Evolutionary conservation across 2,888 invertebrate species (phyloP).

Genomic region (Omphaloscelis lunosa): DNA sequence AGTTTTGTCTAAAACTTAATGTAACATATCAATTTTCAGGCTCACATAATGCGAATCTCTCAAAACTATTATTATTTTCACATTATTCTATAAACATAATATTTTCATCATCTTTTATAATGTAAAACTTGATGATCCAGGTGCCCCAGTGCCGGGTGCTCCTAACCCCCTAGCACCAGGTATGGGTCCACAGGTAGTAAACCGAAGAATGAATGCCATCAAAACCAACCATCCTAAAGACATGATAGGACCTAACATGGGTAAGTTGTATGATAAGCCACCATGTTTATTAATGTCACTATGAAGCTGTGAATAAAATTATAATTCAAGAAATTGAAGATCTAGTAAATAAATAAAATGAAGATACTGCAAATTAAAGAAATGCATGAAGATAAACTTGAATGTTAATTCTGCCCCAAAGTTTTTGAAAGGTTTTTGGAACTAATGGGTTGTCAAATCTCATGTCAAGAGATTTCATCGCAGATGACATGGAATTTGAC

Average conservation of each 20-base stretch:
- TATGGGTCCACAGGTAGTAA: conserved; percentile 91
- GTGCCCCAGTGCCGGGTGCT: conserved; percentile 80
- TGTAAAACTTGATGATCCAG: conserved; percentile 53
- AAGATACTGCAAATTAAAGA: conserved; percentile 1
- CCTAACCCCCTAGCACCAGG: conserved; percentile 88
- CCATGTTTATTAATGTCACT: conserved; percentile 9
- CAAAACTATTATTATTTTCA: not conserved
- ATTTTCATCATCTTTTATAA: not conserved
- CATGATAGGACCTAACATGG: conserved; percentile 94
- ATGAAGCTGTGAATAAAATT: conserved; percentile 56
- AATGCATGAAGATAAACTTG: conserved; percentile 42
- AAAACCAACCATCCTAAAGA: conserved; percentile 97
- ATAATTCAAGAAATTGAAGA: conserved; percentile 32
- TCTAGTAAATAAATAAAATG: not conserved
- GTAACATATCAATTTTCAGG: not conserved
- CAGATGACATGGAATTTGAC: conserved; percentile 52
- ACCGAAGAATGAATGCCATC: conserved; percentile 96
- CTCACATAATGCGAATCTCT: not conserved
- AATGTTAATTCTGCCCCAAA: conserved; percentile 16
- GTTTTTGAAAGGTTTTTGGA: conserved; percentile 41
- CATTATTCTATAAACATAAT: not conserved
- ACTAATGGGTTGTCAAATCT: conserved; percentile 55
- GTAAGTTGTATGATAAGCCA: conserved; percentile 86
- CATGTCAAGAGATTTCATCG: conserved; percentile 32
- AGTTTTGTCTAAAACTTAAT: not conserved